Conservation (phyloP, 2,797 vertebrate species). For the Acanthurus tractus region DNA sequence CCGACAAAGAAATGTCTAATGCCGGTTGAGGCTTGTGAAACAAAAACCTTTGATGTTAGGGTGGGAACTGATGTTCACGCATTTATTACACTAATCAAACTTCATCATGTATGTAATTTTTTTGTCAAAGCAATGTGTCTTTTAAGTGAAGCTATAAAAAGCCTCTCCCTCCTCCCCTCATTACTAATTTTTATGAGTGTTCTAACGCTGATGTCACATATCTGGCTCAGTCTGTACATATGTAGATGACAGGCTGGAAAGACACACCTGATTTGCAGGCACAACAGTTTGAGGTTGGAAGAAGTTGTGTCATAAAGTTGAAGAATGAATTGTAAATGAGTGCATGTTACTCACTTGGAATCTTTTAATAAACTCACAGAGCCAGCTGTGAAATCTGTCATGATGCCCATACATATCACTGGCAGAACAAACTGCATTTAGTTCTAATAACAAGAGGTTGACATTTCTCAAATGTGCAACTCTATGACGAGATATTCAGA, state of each 20-base stretch:
- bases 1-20: not conserved
- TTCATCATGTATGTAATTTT: not conserved
- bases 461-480: not conserved
- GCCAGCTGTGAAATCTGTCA: not conserved
- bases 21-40: not conserved
- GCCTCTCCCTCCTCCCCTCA: not conserved
- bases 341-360: not conserved
- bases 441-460: not conserved
- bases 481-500: not conserved
- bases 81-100: not conserved
- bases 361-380: not conserved
- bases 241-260: not conserved
- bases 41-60: conserved; percentile 23
- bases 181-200: conserved; percentile 21
- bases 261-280: conserved; percentile 22
- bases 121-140: not conserved
- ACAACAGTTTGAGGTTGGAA: not conserved
- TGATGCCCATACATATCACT: not conserved
- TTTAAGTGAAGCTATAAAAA: not conserved
- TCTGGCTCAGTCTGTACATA: not conserved
- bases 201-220: conserved; percentile 7
- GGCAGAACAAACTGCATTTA: not conserved
- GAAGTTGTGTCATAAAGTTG: not conserved
- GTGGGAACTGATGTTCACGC: not conserved
- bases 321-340: not conserved